Conservation (phyloP, 2,888 invertebrate genomes). For the Nemurella pictetii region DNA sequence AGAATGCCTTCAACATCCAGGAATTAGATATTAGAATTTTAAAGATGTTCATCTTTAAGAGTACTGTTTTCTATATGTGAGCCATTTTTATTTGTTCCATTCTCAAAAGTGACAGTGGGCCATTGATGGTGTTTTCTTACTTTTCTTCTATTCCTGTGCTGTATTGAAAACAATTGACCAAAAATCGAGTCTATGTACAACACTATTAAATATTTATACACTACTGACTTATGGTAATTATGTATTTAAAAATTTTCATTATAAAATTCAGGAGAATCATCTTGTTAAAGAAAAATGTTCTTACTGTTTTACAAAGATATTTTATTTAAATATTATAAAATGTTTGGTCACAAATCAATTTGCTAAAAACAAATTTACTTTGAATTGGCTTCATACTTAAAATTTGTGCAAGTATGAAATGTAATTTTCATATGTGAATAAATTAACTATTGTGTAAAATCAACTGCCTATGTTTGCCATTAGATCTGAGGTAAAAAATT, state of each 20-base stretch:
- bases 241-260: too few species aligned
- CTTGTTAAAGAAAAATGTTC: background rate
- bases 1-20: too few species aligned
- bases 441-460: background rate
- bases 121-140: background rate
- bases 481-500: too few species aligned
- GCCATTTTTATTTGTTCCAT: background rate
- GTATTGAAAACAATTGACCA: background rate
- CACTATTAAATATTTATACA: background rate
- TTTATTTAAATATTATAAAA: constrained; percentile 14
- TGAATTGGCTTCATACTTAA: constrained; percentile 5
- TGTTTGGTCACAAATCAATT: background rate
- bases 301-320: background rate
- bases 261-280: background rate
- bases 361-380: constrained; percentile 11
- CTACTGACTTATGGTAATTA: background rate
- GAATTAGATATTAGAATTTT: too few species aligned
- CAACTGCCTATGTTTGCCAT: background rate
- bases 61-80: background rate
- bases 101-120: background rate
- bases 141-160: background rate
- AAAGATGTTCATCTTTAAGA: too few species aligned
- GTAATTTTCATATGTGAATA: background rate
- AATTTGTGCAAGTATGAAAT: constrained; percentile 3
- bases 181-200: background rate